phyloP scores from a whole-genome alignment of 2,113 vertebrate species.

The Mobula hypostoma region DNA sequence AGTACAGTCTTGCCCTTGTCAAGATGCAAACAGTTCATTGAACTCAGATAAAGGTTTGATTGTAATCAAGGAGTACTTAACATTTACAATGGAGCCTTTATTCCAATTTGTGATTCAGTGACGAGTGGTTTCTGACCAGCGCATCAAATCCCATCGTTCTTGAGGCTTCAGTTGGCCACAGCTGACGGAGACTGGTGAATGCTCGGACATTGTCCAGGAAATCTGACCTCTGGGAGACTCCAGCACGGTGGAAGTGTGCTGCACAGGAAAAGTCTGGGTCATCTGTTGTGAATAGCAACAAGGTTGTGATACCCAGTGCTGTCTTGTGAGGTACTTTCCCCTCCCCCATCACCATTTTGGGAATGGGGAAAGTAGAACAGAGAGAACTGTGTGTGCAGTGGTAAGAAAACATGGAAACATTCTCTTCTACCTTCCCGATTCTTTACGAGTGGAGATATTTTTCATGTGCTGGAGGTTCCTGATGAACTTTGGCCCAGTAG shows the following conservation, averaged over 20 bases:
- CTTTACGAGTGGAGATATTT: too few relatives aligned
- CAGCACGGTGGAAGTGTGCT: too few relatives aligned
- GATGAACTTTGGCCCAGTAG: too few relatives aligned
- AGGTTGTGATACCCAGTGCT: background rate
- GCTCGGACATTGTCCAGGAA: background rate
- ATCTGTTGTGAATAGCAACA: background rate
- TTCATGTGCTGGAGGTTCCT: too few relatives aligned
- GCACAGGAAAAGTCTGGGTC: background rate
- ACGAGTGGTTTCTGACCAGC: too few relatives aligned
- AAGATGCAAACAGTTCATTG: background rate
- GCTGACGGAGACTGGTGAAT: background rate
- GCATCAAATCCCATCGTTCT: background rate
- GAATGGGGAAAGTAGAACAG: too few relatives aligned
- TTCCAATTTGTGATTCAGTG: background rate
- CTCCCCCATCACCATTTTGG: too few relatives aligned
- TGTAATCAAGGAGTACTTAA: background rate
- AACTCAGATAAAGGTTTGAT: background rate
- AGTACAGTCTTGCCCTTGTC: background rate
- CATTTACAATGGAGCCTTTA: slow-evolving; percentile 5
- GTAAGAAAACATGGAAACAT: too few relatives aligned
- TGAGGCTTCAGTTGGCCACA: too few relatives aligned
- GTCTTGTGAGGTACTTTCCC: too few relatives aligned
- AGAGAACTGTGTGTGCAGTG: too few relatives aligned
- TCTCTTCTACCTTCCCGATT: too few relatives aligned
- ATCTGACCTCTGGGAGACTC: background rate